Conservation (phyloP, 1,140 invertebrate species). For the Drosophila parvula region DNA sequence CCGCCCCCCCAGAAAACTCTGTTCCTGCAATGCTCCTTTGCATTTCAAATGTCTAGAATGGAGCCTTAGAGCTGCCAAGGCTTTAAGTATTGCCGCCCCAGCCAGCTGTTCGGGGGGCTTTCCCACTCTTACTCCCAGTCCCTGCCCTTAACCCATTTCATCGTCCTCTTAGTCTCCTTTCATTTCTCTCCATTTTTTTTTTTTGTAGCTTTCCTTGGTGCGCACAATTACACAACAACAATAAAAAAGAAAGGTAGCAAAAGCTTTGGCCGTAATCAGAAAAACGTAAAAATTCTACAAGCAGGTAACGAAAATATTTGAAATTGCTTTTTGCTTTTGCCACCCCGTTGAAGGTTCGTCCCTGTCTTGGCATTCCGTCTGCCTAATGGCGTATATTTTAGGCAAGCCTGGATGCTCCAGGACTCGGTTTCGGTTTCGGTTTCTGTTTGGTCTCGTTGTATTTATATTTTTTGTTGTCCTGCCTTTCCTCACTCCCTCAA, state of each 20-base stretch:
- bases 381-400: constrained; percentile 78
- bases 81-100: constrained; percentile 30
- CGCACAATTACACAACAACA: constrained; percentile 79
- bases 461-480: constrained; percentile 24
- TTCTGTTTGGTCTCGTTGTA: constrained; percentile 45
- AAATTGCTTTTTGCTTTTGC: constrained; percentile 76
- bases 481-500: constrained; percentile 8
- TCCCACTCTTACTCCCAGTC: constrained; percentile 1
- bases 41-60: constrained; percentile 57
- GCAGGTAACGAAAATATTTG: constrained; percentile 80
- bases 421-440: constrained; percentile 47
- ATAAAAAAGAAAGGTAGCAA: constrained; percentile 41
- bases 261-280: constrained; percentile 69
- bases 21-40: constrained; percentile 47
- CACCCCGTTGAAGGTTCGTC: constrained; percentile 43
- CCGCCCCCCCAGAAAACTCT: constrained; percentile 4
- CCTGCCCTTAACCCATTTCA: constrained; percentile 63
- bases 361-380: constrained; percentile 69
- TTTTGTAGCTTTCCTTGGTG: constrained; percentile 54
- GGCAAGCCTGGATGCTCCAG: constrained; percentile 40
- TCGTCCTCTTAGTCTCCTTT: constrained; percentile 32
- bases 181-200: constrained; percentile 35
- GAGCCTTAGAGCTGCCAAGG: constrained; percentile 17
- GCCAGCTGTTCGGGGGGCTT: constrained; percentile 9
- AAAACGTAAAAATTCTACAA: constrained; percentile 80